A percentile compares a stretch with the other conserved stretches of the same genome.
Evolutionary conservation across 30 jellyfish, hydroid and myxozoan genomes (phyloP).

Genomic region (Pseudorhiza aurosa): DNA sequence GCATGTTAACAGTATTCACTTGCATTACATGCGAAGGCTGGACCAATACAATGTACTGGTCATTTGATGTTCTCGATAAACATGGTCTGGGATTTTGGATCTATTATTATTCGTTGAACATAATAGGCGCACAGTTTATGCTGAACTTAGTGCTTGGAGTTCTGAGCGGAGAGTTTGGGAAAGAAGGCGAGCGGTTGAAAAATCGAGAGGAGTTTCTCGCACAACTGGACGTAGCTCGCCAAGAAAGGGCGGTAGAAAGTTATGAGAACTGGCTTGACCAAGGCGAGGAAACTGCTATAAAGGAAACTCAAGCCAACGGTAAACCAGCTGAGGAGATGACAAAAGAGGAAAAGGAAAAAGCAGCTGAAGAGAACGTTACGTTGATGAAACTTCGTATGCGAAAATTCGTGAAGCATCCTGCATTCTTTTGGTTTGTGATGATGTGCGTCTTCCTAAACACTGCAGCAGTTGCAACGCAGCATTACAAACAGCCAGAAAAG

Average conservation of each 20-base stretch:
- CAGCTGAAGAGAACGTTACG: conserved; percentile 38
- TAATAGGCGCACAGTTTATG: conserved; percentile 91
- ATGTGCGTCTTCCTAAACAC: conserved; percentile 71
- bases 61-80: conserved; percentile 71
- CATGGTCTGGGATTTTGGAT: conserved; percentile 68
- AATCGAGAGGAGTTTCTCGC: conserved; percentile 75
- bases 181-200: conserved; percentile 85
- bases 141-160: conserved; percentile 91
- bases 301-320: conserved; percentile 44
- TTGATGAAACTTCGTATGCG: conserved; percentile 56
- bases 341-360: conserved; percentile 37
- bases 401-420: conserved; percentile 67
- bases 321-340: conserved; percentile 51
- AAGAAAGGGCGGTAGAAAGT: conserved; percentile 75
- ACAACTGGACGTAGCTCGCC: conserved; percentile 62
- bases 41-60: conserved; percentile 88
- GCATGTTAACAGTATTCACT: conserved; percentile 78
- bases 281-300: conserved; percentile 61
- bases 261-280: conserved; percentile 83
- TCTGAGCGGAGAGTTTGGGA: conserved; percentile 90
- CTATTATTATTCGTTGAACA: conserved; percentile 66
- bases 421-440: conserved; percentile 84
- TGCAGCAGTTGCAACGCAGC: conserved; percentile 84
- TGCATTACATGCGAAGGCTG: conserved; percentile 95
- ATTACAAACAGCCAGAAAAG: conserved; percentile 78